phyloP scores from a whole-genome alignment of 2,888 invertebrate species.

The Epinotia brunnichana region DNA sequence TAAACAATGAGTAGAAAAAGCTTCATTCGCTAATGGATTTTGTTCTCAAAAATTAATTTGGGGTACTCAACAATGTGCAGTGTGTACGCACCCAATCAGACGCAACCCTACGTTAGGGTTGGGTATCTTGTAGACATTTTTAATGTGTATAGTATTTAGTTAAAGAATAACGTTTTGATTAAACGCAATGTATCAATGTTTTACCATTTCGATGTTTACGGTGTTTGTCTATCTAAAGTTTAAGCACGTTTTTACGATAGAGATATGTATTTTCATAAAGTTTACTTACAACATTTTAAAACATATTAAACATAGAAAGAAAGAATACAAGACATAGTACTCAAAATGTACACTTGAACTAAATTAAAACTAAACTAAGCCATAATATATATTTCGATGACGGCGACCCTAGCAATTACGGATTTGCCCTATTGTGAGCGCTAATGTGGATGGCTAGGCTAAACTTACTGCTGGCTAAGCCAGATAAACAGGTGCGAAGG shows the following conservation, averaged over 20 bases:
- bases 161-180: conserved; percentile 8
- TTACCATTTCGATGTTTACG: neutral
- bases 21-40: conserved; percentile 81
- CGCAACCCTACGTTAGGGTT: conserved; percentile 59
- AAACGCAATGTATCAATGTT: neutral
- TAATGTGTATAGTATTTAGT: conserved; percentile 18
- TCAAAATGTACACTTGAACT: too few relatives aligned
- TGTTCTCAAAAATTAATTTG: conserved; percentile 83
- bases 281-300: too few relatives aligned
- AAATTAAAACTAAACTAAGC: too few relatives aligned
- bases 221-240: neutral
- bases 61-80: conserved; percentile 76
- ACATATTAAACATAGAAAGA: too few relatives aligned
- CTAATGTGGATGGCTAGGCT: too few relatives aligned
- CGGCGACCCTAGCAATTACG: too few relatives aligned
- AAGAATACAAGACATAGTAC: too few relatives aligned
- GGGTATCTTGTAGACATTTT: conserved; percentile 45
- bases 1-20: conserved; percentile 76
- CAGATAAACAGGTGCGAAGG: too few relatives aligned
- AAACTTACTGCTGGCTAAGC: too few relatives aligned
- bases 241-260: neutral
- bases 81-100: conserved; percentile 77
- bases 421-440: too few relatives aligned
- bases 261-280: neutral
- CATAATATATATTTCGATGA: too few relatives aligned